Evolutionary conservation across 1,140 invertebrate genomes (phyloP), one percentile per base, ranked within the genome.

Genomic region (Copidosoma floridanum): DNA sequence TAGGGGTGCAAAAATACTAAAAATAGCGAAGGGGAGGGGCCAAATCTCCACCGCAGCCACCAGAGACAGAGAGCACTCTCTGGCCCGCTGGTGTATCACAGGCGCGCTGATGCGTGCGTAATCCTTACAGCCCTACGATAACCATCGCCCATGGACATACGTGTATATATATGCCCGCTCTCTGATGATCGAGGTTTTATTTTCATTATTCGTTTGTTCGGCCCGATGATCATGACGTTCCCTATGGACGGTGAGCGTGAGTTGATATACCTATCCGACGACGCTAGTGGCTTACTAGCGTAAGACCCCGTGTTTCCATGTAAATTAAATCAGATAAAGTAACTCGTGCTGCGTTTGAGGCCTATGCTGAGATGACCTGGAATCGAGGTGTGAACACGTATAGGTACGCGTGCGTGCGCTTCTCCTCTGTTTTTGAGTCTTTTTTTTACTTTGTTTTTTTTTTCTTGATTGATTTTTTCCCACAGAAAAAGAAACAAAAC

Each of bases 141-240:
- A n/a, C n/a, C n/a, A n/a, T n/a, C n/a, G n/a, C n/a, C n/a, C n/a
- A n/a, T n/a, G n/a, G n/a, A n/a, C n/a, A n/a, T n/a, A n/a, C n/a
- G 8, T 24, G 18, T 24, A 47, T n/a, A 21, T 47, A 47, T 41
- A 41, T 23, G 27, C 46, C 51, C 71, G 76, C 78, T 78, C n/a
- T n/a, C n/a, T n/a, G n/a, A n/a, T n/a, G n/a, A n/a, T n/a, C 23
- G 41, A 72, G 75, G 74, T 78, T 79, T 77, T 78, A 77, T 78
- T 79, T 80, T 78, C 76, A 78, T 78, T 78, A 78, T 78, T 80
- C 76, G 77, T 76, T 78, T 78, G 74, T 77, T 74, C 70, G 70
- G 63, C 29, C n/a, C n/a, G n/a, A n/a, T n/a, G n/a, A n/a, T n/a
- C n/a, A n/a, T n/a, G n/a, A n/a, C 60, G 70, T 72, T 74, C 76